Percentiles rank a stretch among this genome's conserved stretches.
These are phyloP conservation scores for Apodemia duryi DNA, from an alignment of 2,888 invertebrate genomes.

Conservation along the genomic window DNA sequence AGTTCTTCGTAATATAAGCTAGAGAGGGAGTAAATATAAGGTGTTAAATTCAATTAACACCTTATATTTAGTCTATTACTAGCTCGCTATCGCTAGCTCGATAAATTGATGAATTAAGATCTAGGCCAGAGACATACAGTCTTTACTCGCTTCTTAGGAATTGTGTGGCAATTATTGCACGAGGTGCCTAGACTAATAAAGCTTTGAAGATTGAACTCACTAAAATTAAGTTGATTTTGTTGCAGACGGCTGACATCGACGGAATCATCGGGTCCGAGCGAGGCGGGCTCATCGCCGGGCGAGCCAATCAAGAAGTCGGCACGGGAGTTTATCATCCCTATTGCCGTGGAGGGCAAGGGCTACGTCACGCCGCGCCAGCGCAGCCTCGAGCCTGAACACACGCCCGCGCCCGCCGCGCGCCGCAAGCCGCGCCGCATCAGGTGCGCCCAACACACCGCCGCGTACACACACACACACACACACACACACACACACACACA, in stretches of 20 bases:
- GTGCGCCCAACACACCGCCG: slow-evolving; percentile 44
- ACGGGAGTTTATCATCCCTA: slow-evolving; percentile 95
- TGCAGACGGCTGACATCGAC: slow-evolving; percentile 74
- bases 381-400: slow-evolving; percentile 87
- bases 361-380: slow-evolving; percentile 87
- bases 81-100: too few species aligned
- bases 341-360: slow-evolving; percentile 93
- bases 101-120: too few species aligned
- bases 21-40: too few species aligned
- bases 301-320: slow-evolving; percentile 91
- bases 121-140: too few species aligned
- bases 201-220: too few species aligned
- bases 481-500: neutral
- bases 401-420: slow-evolving; percentile 45
- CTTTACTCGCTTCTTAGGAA: too few species aligned
- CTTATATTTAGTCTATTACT: too few species aligned
- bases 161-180: too few species aligned
- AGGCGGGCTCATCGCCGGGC: slow-evolving; percentile 64
- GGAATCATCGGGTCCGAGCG: slow-evolving; percentile 81
- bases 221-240: slow-evolving; percentile 11
- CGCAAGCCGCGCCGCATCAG: slow-evolving; percentile 82
- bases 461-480: neutral
- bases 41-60: too few species aligned
- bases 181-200: too few species aligned
- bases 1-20: too few species aligned